Evolutionary conservation across 2,888 invertebrate species (phyloP), one percentile per base, ranked within the genome.

Genomic region (Smittia aterrima): DNA sequence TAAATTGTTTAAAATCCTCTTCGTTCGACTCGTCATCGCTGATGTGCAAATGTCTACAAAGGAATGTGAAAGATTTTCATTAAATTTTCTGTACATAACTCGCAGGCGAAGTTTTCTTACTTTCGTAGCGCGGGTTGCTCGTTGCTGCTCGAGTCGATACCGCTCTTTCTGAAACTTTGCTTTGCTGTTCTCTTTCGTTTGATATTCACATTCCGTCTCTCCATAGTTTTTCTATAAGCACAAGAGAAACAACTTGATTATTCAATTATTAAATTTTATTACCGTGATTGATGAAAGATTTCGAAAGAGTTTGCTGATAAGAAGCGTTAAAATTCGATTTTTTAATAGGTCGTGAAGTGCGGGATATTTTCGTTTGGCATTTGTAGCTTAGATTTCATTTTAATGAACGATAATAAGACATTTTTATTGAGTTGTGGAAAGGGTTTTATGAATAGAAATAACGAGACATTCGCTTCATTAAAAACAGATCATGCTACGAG

Each of bases 21-120:
- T 70, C 54, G 16, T 53, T 70, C 22, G 70, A 70, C 25, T 70
- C 70, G 22, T 70, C 64, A 70, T 70, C 70, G 27, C 53, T 54
- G 25, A 54, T 54, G 18, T 54, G 53, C 24, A 22, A 47, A 47
- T 41, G 70, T 53, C 70, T 70, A 27, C 9, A 18, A 40, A 32
- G 16, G 67, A 18, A 67, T 41, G 25, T 13, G 13, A 67, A 67
- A 67, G 22, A 32, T 22, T 67, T 67, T 67, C 67, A 67, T 41
- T 67, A 22, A 41, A 24, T 13, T 41, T 67, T 67, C 41, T 24
- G 25, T 70, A 53, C 68, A 68, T 68, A 68, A 41, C 41, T 20
- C 25, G 41, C 22, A 68, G 68, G 41, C 22, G 22, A 18, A 64
- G 16, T 47, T 47, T 25, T n/a, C 40, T 24, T 67, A 66, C 66